phyloP scores from a whole-genome alignment of 2,888 invertebrate species.

The Sericinus montela region DNA sequence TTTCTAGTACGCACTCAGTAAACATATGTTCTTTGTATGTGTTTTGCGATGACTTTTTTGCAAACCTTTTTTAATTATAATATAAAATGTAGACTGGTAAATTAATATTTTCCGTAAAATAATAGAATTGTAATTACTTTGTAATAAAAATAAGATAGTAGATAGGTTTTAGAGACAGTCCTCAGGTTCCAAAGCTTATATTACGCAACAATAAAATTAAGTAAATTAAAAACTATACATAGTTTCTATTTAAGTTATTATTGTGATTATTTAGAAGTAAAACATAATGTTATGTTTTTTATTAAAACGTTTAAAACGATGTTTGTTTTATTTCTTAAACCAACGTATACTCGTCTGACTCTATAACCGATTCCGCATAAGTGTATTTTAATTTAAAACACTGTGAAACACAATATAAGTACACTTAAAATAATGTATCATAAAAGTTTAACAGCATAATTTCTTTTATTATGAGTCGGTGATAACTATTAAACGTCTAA shows the following conservation, averaged over 20 bases:
- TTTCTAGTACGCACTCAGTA: no score
- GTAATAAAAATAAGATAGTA: not conserved
- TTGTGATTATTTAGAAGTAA: constrained; percentile 46
- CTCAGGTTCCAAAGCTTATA: constrained; percentile 55
- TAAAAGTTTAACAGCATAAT: no score
- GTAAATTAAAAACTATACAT: constrained; percentile 21
- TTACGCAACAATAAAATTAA: constrained; percentile 30
- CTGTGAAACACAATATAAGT: no score
- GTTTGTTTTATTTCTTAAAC: not conserved
- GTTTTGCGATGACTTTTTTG: not conserved
- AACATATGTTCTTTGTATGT: no score
- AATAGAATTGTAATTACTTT: not conserved
- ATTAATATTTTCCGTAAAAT: not conserved
- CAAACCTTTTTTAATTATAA: not conserved
- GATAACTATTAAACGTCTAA: no score
- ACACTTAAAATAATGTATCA: no score
- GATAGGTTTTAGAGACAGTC: constrained; percentile 30
- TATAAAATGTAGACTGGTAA: constrained; percentile 2
- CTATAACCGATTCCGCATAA: no score
- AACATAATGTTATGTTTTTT: constrained; percentile 32
- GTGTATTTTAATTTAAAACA: no score
- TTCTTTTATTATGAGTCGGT: no score
- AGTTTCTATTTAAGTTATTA: constrained; percentile 40
- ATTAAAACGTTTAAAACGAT: constrained; percentile 35
- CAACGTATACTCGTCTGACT: no score